Conservation (phyloP, 1,140 invertebrate species). For the Drosophila burlai region DNA sequence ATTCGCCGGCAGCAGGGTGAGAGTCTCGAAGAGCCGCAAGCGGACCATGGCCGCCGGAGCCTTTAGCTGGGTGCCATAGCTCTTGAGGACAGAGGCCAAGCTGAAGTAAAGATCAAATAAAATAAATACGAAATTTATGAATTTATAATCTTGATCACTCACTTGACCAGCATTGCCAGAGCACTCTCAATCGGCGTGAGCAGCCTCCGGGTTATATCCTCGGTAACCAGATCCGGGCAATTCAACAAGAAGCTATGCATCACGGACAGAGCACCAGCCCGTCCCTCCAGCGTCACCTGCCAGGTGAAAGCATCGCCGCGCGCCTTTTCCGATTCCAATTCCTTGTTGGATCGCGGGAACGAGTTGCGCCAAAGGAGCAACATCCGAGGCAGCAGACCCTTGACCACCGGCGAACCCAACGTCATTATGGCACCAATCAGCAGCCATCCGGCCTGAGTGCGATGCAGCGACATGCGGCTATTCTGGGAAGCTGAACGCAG, state of each 20-base stretch:
- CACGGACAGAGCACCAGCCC: conserved; percentile 97
- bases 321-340: conserved; percentile 98
- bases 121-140: neutral
- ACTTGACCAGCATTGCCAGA: conserved; percentile 97
- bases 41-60: conserved; percentile 97
- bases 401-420: conserved; percentile 96
- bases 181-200: conserved; percentile 97
- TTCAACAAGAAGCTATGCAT: conserved; percentile 97
- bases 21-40: conserved; percentile 95
- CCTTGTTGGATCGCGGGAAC: conserved; percentile 97
- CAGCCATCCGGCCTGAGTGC: conserved; percentile 98
- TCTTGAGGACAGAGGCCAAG: conserved; percentile 94
- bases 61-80: conserved; percentile 97
- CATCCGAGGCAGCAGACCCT: conserved; percentile 95
- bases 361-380: conserved; percentile 98
- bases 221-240: conserved; percentile 95
- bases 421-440: conserved; percentile 98
- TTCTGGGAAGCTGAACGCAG: conserved; percentile 98
- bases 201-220: conserved; percentile 95
- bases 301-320: conserved; percentile 99
- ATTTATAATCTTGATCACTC: conserved; percentile 75
- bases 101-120: conserved; percentile 85
- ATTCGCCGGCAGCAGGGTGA: conserved; percentile 93
- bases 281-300: conserved; percentile 98
- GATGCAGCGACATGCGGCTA: conserved; percentile 96